phyloP scores from a whole-genome alignment of 2,797 vertebrate species.

The Odontamblyopus rebecca region DNA sequence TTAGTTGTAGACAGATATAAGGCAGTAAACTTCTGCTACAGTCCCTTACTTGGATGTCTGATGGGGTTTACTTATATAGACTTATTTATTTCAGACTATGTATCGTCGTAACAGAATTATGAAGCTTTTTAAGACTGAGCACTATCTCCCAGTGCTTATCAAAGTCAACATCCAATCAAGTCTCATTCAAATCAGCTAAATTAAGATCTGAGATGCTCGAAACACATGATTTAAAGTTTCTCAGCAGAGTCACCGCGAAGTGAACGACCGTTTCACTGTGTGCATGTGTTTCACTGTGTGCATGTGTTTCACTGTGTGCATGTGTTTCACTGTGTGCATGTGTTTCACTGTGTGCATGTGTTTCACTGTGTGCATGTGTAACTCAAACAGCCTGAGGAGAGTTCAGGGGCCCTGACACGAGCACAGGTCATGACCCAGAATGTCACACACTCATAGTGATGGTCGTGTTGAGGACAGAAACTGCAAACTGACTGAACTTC shows the following conservation, averaged over 20 bases:
- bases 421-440: conserved; percentile 61
- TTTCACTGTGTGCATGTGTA: background rate
- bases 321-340: background rate
- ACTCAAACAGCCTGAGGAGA: conserved; percentile 28
- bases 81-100: no score
- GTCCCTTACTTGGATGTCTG: no score
- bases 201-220: no score
- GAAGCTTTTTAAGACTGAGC: no score
- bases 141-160: background rate
- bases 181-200: background rate
- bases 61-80: no score
- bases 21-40: no score
- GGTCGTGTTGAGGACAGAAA: conserved; percentile 70
- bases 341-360: background rate
- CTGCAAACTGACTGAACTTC: conserved; percentile 63
- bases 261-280: conserved; percentile 8
- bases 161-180: background rate
- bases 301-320: background rate
- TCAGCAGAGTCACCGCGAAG: background rate
- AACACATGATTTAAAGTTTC: background rate
- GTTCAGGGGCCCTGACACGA: conserved; percentile 53
- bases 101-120: background rate
- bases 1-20: no score
- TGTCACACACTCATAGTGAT: conserved; percentile 73
- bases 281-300: background rate